phyloP scores from a whole-genome alignment of 2,113 vertebrate species.

The Tympanuchus pallidicinctus region DNA sequence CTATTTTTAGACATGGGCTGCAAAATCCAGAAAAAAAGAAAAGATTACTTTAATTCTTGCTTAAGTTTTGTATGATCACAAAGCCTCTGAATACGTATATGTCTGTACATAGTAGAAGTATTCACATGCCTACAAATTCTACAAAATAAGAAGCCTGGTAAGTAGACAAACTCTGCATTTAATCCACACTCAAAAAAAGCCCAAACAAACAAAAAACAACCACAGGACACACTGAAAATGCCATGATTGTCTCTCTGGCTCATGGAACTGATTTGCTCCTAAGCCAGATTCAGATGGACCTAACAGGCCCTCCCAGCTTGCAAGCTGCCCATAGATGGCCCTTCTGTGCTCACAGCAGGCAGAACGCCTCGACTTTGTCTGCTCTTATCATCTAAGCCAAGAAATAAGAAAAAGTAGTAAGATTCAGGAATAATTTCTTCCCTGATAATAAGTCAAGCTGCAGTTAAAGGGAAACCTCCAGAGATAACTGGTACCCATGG shows the following conservation, averaged over 20 bases:
- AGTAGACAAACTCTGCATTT: background rate
- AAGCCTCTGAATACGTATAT: background rate
- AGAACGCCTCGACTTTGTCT: accelerated
- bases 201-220: background rate
- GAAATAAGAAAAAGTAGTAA: background rate
- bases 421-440: background rate
- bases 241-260: background rate
- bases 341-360: background rate
- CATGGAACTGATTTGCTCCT: background rate
- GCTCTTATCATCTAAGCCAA: accelerated
- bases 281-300: background rate
- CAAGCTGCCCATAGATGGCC: background rate
- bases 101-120: background rate
- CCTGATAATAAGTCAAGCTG: background rate
- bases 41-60: background rate
- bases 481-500: accelerated
- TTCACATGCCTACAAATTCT: background rate
- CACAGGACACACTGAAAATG: background rate
- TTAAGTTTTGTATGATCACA: background rate
- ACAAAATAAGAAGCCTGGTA: background rate
- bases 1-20: background rate
- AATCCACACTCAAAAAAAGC: background rate
- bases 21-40: background rate
- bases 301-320: background rate
- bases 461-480: background rate